Percentiles rank a stretch among this genome's conserved stretches.
These are phyloP conservation scores for Tolypeutes matacus DNA, from an alignment of 2,797 vertebrate species.

Conservation along the genomic window DNA sequence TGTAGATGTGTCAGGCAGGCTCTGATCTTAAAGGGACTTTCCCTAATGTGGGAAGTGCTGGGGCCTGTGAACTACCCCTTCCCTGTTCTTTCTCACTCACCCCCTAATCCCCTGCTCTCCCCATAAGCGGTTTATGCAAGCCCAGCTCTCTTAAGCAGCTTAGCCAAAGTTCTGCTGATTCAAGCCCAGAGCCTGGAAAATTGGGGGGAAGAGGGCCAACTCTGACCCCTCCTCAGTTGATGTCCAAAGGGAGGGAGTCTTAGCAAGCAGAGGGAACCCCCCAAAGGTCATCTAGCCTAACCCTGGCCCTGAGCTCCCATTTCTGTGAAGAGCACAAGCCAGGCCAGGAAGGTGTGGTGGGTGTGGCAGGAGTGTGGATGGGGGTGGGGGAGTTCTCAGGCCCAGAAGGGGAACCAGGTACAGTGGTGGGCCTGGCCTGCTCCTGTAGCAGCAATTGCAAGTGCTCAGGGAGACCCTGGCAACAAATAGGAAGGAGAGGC, in stretches of 20 bases:
- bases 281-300: constrained; percentile 47
- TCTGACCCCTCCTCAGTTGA: constrained; percentile 42
- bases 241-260: constrained; percentile 63
- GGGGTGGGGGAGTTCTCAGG: not conserved
- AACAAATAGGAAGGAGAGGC: constrained; percentile 26
- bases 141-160: constrained; percentile 78
- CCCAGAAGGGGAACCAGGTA: constrained; percentile 46
- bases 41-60: not conserved
- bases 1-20: not conserved
- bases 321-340: not conserved
- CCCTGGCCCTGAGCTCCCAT: not conserved
- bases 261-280: constrained; percentile 20
- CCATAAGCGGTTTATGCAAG: constrained; percentile 75
- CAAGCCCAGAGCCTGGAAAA: constrained; percentile 55
- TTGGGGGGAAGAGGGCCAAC: not conserved
- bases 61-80: constrained; percentile 19
- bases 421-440: not conserved
- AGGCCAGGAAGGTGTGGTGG: constrained; percentile 1
- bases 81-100: not conserved
- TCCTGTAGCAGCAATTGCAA: not conserved
- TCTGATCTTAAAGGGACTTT: not conserved
- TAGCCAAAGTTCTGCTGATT: constrained; percentile 80
- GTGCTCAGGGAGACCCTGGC: not conserved
- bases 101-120: not conserved
- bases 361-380: not conserved